Percentiles rank a stretch among this genome's conserved stretches.
phyloP scores from a whole-genome alignment of 2,888 invertebrate genomes.

The Pandemis heparana region DNA sequence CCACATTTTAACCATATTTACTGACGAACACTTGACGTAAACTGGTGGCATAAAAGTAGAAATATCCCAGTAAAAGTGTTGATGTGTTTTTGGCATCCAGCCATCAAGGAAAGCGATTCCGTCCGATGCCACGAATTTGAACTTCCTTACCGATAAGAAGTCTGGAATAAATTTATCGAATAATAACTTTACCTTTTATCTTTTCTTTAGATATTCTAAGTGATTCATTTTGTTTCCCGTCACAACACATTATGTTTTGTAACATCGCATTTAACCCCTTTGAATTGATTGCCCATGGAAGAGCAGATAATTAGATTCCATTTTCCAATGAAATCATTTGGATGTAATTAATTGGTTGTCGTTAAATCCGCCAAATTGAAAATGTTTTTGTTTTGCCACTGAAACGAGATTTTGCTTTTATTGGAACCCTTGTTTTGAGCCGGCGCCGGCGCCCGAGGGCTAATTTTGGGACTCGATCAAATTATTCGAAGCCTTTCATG shows the following conservation, averaged over 20 bases:
- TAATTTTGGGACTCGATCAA: conserved; percentile 67
- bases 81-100: conserved; percentile 33
- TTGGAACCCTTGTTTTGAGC: conserved; percentile 61
- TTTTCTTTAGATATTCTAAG: neutral
- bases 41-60: conserved; percentile 24
- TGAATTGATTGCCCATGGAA: neutral
- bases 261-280: neutral
- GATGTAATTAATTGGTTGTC: conserved; percentile 29
- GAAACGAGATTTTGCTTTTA: conserved; percentile 56
- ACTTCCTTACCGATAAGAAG: conserved; percentile 23
- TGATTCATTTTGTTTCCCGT: neutral
- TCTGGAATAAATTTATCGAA: conserved; percentile 19
- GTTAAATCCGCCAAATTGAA: conserved; percentile 38
- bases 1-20: conserved; percentile 8
- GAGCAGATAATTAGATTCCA: neutral
- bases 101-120: conserved; percentile 27
- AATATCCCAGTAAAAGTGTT: conserved; percentile 34
- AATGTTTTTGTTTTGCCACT: conserved; percentile 48
- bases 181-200: conserved; percentile 16
- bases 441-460: conserved; percentile 60
- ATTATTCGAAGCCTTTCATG: conserved; percentile 62
- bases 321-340: conserved; percentile 6
- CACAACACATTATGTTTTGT: neutral
- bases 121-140: conserved; percentile 12
- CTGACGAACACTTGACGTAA: conserved; percentile 28